A percentile compares a stretch with the other conserved stretches of the same genome.
Evolutionary conservation across 2,888 invertebrate species (phyloP).

Genomic region (Pemphredon lugubris): DNA sequence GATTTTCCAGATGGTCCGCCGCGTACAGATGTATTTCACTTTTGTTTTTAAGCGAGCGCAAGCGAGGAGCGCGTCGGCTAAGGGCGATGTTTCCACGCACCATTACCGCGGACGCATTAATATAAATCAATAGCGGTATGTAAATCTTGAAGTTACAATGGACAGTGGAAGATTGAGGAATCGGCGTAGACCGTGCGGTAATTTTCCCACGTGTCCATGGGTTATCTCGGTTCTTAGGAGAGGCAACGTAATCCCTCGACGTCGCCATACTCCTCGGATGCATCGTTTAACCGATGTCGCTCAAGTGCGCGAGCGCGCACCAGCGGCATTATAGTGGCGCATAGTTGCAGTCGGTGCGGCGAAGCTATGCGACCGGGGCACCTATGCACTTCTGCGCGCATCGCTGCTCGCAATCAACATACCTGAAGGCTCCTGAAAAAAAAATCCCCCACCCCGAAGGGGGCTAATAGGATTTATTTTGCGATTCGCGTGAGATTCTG

Average conservation of each 20-base stretch:
- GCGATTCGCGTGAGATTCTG: constrained; percentile 55
- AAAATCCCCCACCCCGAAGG: no score
- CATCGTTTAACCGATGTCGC: constrained; percentile 67
- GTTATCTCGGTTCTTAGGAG: constrained; percentile 51
- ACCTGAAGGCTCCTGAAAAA: constrained; percentile 60
- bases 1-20: no score
- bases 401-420: constrained; percentile 69
- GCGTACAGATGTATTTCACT: no score
- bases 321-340: constrained; percentile 55
- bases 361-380: constrained; percentile 59
- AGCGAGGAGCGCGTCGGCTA: no score
- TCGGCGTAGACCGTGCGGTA: constrained; percentile 54
- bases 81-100: constrained; percentile 27
- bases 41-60: no score
- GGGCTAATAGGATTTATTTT: constrained; percentile 68
- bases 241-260: constrained; percentile 40
- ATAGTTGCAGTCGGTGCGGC: constrained; percentile 55
- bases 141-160: constrained; percentile 64
- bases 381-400: constrained; percentile 59
- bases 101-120: constrained; percentile 35
- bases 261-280: constrained; percentile 50
- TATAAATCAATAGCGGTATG: constrained; percentile 66
- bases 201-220: constrained; percentile 66
- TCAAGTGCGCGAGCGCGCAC: constrained; percentile 38
- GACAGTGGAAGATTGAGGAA: constrained; percentile 57